Percentiles rank a stretch among this genome's conserved stretches.
These are phyloP conservation scores for Archips crataeganus DNA, from an alignment of 2,888 invertebrate genomes.

Conservation along the genomic window DNA sequence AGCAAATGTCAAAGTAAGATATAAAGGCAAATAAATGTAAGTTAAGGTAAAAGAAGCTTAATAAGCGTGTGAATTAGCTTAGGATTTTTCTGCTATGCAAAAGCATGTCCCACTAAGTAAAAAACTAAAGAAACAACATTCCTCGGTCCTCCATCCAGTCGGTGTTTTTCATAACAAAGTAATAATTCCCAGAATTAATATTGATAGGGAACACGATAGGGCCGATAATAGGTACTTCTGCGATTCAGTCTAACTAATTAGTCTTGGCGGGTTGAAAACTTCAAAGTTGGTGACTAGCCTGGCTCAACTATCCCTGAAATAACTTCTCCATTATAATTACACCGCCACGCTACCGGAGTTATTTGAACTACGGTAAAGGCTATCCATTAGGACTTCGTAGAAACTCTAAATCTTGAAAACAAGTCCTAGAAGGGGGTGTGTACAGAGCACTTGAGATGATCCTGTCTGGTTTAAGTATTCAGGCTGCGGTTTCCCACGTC, in stretches of 20 bases:
- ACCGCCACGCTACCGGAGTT: not conserved
- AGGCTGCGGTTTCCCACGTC: slow-evolving; percentile 18
- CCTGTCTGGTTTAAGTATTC: slow-evolving; percentile 9
- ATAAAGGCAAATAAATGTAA: no score
- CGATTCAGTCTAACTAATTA: not conserved
- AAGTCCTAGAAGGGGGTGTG: slow-evolving; percentile 2
- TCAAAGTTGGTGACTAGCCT: not conserved
- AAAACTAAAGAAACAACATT: not conserved
- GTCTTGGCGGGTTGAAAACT: not conserved
- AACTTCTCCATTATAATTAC: not conserved
- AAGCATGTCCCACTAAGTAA: not conserved
- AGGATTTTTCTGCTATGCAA: no score
- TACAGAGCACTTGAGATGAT: slow-evolving; percentile 6
- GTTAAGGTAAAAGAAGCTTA: no score
- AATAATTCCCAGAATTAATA: slow-evolving; percentile 38
- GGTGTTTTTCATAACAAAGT: slow-evolving; percentile 33
- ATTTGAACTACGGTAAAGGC: not conserved
- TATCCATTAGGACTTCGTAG: slow-evolving; percentile 8
- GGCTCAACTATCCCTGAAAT: not conserved
- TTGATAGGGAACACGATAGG: not conserved
- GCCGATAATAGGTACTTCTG: not conserved
- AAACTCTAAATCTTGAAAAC: slow-evolving; percentile 12
- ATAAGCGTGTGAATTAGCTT: no score
- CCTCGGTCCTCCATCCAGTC: slow-evolving; percentile 12
- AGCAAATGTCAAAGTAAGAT: no score